Evolutionary conservation across 2,113 vertebrate genomes (phyloP), one percentile per base, ranked within the genome.

Genomic region (Halcyon malimbica): DNA sequence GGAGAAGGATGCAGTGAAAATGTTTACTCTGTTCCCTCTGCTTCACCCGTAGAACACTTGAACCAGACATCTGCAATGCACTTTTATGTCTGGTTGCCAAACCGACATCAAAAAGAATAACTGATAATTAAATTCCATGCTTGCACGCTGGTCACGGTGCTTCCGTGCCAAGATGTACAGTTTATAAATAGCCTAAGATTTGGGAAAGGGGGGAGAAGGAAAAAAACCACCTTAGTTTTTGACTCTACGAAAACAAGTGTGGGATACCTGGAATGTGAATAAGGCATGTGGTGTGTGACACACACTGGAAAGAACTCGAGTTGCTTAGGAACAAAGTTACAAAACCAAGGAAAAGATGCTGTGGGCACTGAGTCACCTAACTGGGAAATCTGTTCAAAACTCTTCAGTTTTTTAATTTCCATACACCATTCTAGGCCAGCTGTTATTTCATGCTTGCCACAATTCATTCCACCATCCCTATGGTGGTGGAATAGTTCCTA

Each of bases 221-320:
- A 65, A 33, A 48, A 51, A 50, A 74, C 75, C 5, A 0, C 2
- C 12, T 69, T 73, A 5, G 7, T 17, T 86, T 90, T 73, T 78
- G 21, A 94, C 18, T 67, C 51, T 60, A 8, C 3, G 5, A 74
- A 96, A 95, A 93, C 68, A 93, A 94, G 62, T 87, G 83, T 89
- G 80, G 75, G 88, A 35, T 92, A 96, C 90, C 92, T 95, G 92
- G 74, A 96, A 92, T 92, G 87, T 28, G 76, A 68, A 37, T n/a
- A 63, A 75, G 90, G n/a, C 18, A 8, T 90, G 75, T 86, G 92
- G 88, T 89, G 31, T 7, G 4, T 96, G 93, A 96, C 90, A 94
- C 48, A 74, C 0, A 1, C 67, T 91, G 95, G 95, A 92, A 97
- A 96, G 68, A 96, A 92, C 82, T 81, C 91, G 80, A 92, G 59